Evolutionary conservation across 2,113 vertebrate genomes (phyloP).

Genomic region (cattle (Bos taurus)): ARS-UCD2.0 NC_037335.1:903501-904000

Average conservation of each 20-base stretch:
- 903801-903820: not conserved
- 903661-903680: not conserved
- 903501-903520: not conserved
- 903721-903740: not conserved
- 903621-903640: not conserved
- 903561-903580: not conserved
- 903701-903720: not conserved
- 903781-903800: slow-evolving; percentile 11
- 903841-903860: not conserved
- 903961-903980: slow-evolving; percentile 58
- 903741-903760: not conserved
- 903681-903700: not conserved
- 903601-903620: not conserved
- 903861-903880: slow-evolving; percentile 8
- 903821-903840: not conserved
- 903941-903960: not conserved
- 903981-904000: slow-evolving; percentile 19
- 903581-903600: not conserved
- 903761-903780: slow-evolving; percentile 1
- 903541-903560: not conserved
- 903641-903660: not conserved
- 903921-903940: slow-evolving; percentile 35
- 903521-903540: not conserved
- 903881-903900: slow-evolving; percentile 1
- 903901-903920: slow-evolving; percentile 49